phyloP scores from a whole-genome alignment of 2,113 vertebrate species.

The Oceanites oceanicus region DNA sequence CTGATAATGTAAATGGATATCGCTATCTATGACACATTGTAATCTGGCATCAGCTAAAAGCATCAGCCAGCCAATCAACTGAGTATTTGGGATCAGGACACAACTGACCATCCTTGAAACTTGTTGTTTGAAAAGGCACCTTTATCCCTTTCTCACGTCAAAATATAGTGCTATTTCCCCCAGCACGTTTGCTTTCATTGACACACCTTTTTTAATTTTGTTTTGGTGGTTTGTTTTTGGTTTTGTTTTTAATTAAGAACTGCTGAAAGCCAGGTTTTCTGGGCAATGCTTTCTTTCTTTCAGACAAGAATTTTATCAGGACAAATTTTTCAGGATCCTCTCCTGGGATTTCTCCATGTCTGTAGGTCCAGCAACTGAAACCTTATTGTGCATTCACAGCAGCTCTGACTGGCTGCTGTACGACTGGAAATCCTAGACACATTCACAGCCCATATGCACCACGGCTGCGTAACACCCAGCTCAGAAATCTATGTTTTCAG shows the following conservation, averaged over 20 bases:
- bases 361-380: not conserved
- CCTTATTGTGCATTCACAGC: slow-evolving; percentile 5
- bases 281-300: not conserved
- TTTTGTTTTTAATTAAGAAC: not conserved
- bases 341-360: not conserved
- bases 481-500: not conserved
- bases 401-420: not conserved
- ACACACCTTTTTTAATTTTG: not conserved
- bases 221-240: not conserved
- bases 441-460: slow-evolving; percentile 26
- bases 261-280: not conserved
- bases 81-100: not conserved
- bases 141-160: not conserved
- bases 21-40: accelerated
- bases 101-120: not conserved
- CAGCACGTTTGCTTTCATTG: not conserved
- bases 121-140: not conserved
- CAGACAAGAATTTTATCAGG: not conserved
- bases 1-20: not conserved
- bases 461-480: not conserved
- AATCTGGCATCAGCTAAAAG: not conserved
- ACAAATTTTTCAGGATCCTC: not conserved
- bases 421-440: not conserved
- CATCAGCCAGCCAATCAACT: not conserved
- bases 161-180: not conserved